A percentile compares a stretch with the other conserved stretches of the same genome.
These are phyloP conservation scores for Drosophila silvestris DNA, from an alignment of 2,888 invertebrate species.

Conservation along the genomic window DNA sequence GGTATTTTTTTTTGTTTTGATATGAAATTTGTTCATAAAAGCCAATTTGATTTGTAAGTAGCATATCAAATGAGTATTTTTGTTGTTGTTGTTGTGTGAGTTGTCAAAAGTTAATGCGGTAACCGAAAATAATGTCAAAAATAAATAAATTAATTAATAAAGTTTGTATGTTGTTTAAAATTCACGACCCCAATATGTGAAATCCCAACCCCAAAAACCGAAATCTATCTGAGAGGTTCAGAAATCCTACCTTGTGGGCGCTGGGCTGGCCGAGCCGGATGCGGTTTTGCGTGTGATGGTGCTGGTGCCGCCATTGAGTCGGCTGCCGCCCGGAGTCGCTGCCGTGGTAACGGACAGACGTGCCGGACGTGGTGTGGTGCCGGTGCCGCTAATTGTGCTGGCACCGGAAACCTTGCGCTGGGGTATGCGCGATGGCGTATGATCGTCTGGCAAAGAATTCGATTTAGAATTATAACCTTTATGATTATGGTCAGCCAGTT, in stretches of 20 bases:
- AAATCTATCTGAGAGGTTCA: neutral
- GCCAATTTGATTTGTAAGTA: conserved; percentile 39
- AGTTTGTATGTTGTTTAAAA: conserved; percentile 13
- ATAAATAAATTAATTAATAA: conserved; percentile 70
- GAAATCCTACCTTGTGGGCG: conserved; percentile 89
- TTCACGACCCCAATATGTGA: conserved; percentile 9
- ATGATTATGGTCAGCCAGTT: neutral
- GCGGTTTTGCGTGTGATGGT: conserved; percentile 88
- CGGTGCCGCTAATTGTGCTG: conserved; percentile 86
- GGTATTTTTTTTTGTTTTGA: conserved; percentile 23
- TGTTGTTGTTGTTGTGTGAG: conserved; percentile 56
- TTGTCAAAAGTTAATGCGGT: conserved; percentile 71
- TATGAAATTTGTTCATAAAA: conserved; percentile 11
- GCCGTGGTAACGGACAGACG: conserved; percentile 58
- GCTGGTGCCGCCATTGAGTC: conserved; percentile 89
- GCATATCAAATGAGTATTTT: conserved; percentile 33
- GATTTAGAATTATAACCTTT: neutral
- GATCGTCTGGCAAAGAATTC: conserved; percentile 72
- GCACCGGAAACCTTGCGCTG: conserved; percentile 88
- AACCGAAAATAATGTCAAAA: conserved; percentile 71
- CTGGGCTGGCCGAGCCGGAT: conserved; percentile 91
- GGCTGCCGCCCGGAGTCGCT: conserved; percentile 83
- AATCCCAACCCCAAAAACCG: neutral
- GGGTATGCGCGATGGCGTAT: conserved; percentile 93
- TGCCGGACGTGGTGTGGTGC: conserved; percentile 56